Conservation (phyloP, 2,888 invertebrate species). For the Drosophila macrothrix region DNA sequence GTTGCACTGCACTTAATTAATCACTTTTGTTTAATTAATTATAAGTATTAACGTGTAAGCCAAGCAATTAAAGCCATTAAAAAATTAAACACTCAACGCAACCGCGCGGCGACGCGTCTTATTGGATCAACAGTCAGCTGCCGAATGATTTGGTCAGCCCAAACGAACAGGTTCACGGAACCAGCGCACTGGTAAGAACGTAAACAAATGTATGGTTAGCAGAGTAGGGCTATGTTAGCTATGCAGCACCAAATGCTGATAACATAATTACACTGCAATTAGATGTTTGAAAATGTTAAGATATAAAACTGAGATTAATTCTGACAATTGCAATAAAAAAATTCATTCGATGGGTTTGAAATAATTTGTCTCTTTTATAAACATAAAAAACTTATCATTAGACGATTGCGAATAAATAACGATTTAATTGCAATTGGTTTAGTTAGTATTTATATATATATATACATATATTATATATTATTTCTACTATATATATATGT, state of each 20-base stretch:
- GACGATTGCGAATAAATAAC: background rate
- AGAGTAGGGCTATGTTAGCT: background rate
- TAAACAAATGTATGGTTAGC: constrained; percentile 39
- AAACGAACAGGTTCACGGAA: constrained; percentile 34
- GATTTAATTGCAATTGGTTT: background rate
- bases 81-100: constrained; percentile 36
- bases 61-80: constrained; percentile 31
- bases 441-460: background rate
- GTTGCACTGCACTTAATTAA: constrained; percentile 18
- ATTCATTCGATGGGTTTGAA: background rate
- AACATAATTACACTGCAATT: background rate
- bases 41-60: constrained; percentile 10
- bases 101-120: constrained; percentile 45
- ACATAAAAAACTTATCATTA: background rate
- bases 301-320: background rate
- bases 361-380: background rate
- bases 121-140: constrained; percentile 44
- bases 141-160: constrained; percentile 22
- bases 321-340: background rate
- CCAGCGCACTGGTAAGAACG: constrained; percentile 30
- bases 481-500: background rate
- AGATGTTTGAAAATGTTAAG: background rate
- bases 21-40: constrained; percentile 37
- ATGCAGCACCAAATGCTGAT: background rate
- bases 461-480: background rate